Conservation (phyloP, 1,140 invertebrate genomes). For the Pararge aegeria region DNA sequence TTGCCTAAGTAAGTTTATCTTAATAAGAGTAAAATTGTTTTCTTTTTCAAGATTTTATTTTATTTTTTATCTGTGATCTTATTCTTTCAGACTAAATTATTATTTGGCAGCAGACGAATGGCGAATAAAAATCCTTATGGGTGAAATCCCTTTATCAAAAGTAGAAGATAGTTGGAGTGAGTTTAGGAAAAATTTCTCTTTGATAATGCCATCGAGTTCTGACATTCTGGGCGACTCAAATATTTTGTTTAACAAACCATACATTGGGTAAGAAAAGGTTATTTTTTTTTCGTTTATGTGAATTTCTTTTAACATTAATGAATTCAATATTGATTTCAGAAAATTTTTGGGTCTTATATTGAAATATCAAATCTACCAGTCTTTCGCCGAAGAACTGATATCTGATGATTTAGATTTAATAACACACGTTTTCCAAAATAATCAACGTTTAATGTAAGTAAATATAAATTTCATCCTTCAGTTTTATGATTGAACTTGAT, state of each 20-base stretch:
- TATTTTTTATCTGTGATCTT: slow-evolving; percentile 19
- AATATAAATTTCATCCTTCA: too few species aligned
- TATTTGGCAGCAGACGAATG: slow-evolving; percentile 82
- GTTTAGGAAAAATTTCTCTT: slow-evolving; percentile 67
- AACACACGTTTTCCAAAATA: slow-evolving; percentile 53
- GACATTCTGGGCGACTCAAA: slow-evolving; percentile 80
- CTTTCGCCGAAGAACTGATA: slow-evolving; percentile 66
- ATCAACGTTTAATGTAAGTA: slow-evolving; percentile 62
- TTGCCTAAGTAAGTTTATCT: slow-evolving; percentile 75
- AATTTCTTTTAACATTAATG: neutral
- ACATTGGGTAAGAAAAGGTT: slow-evolving; percentile 70
- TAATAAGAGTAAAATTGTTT: too few species aligned
- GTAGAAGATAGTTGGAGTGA: slow-evolving; percentile 79
- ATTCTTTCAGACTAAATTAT: slow-evolving; percentile 80
- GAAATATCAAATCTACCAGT: slow-evolving; percentile 72
- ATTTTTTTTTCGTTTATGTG: too few species aligned
- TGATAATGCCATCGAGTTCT: slow-evolving; percentile 59
- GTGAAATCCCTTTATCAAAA: slow-evolving; percentile 54
- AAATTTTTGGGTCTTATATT: slow-evolving; percentile 69
- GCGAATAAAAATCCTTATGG: slow-evolving; percentile 80
- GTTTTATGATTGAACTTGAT: too few species aligned
- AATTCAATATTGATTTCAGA: slow-evolving; percentile 35
- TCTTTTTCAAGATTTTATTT: neutral
- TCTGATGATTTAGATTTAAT: slow-evolving; percentile 64
- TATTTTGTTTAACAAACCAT: slow-evolving; percentile 81